Conservation (phyloP, 2,113 vertebrate species). For the Puffinus mauretanicus region DNA sequence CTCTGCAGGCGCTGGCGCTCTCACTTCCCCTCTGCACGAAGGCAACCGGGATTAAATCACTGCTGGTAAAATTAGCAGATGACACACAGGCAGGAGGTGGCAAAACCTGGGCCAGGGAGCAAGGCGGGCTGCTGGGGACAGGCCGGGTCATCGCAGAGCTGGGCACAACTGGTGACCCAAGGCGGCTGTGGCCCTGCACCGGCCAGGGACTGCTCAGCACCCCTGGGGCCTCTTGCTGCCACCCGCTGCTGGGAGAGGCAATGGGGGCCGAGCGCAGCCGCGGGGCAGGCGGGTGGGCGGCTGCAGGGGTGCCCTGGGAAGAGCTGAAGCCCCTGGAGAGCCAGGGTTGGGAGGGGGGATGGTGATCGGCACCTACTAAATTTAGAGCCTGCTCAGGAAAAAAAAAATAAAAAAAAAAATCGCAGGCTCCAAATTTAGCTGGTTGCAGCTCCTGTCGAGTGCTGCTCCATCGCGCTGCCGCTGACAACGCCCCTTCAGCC, state of each 20-base stretch:
- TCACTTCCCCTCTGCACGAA: background rate
- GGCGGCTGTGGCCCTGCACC: accelerated
- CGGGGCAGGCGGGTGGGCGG: accelerated
- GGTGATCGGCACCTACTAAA: background rate
- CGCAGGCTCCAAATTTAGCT: constrained; percentile 36
- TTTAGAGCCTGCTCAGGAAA: background rate
- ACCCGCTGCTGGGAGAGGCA: accelerated
- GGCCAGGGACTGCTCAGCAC: background rate
- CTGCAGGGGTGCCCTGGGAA: background rate
- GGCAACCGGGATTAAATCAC: background rate
- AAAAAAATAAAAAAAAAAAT: background rate
- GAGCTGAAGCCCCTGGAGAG: background rate
- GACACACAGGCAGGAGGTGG: background rate
- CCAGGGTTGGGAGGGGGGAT: background rate
- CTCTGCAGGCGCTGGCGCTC: background rate
- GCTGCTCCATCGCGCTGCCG: background rate
- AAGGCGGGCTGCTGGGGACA: background rate
- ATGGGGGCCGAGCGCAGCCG: accelerated
- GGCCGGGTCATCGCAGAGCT: background rate
- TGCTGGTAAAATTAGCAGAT: constrained; percentile 39
- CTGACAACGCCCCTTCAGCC: background rate
- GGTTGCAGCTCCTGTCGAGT: background rate
- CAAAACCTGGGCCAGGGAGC: background rate
- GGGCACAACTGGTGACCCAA: accelerated
- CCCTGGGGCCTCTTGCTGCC: too few relatives aligned